Evolutionary conservation across 1,140 invertebrate genomes (phyloP).

Genomic region (Drosophila yakuba): DNA sequence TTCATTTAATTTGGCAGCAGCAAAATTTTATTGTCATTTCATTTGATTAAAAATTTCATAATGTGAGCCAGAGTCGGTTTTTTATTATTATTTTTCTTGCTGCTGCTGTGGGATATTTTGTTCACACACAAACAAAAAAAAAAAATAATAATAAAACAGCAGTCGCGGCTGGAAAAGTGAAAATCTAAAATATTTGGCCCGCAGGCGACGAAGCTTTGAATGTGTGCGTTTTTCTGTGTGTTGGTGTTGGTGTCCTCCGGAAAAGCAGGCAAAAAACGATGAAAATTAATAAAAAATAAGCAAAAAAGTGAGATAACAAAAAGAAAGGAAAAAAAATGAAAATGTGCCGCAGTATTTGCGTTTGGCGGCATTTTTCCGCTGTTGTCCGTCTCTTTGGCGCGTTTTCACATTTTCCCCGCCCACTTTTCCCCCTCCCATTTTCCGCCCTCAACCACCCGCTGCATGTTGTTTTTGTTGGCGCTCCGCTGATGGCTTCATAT

Average conservation of each 20-base stretch:
- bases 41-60: slow-evolving; percentile 80
- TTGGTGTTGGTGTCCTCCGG: slow-evolving; percentile 2
- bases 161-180: slow-evolving; percentile 26
- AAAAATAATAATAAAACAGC: background rate
- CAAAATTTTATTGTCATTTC: slow-evolving; percentile 73
- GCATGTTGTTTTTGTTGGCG: slow-evolving; percentile 20
- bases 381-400: slow-evolving; percentile 36
- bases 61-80: slow-evolving; percentile 26
- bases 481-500: slow-evolving; percentile 39
- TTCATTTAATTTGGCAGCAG: slow-evolving; percentile 38
- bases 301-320: slow-evolving; percentile 45
- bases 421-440: background rate
- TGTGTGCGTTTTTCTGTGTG: slow-evolving; percentile 15
- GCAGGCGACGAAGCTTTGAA: slow-evolving; percentile 29
- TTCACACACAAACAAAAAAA: slow-evolving; percentile 28
- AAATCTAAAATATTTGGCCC: slow-evolving; percentile 56
- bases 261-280: slow-evolving; percentile 40
- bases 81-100: background rate
- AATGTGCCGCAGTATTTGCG: slow-evolving; percentile 69
- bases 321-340: slow-evolving; percentile 31
- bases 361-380: slow-evolving; percentile 67
- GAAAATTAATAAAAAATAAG: slow-evolving; percentile 43
- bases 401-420: slow-evolving; percentile 45
- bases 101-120: slow-evolving; percentile 54
- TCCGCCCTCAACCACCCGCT: slow-evolving; percentile 13